These are phyloP conservation scores for Lasioglossum figueresi DNA, from an alignment of 2,888 invertebrate genomes.

Conservation along the genomic window DNA sequence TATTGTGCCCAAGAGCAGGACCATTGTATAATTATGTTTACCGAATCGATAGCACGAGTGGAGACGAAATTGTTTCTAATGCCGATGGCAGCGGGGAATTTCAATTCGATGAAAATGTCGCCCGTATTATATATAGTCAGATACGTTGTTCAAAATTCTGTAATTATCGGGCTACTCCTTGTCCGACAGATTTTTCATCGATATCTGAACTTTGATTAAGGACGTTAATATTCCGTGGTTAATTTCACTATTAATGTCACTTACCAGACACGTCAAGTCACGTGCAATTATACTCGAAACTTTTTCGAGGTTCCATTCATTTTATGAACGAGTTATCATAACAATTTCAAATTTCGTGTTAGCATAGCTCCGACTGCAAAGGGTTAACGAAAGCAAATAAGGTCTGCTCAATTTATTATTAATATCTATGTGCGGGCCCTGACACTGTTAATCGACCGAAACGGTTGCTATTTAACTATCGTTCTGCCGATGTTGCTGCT, in stretches of 20 bases:
- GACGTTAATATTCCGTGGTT: too few species aligned
- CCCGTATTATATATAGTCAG: not conserved
- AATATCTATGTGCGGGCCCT: not conserved
- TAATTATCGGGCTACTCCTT: not conserved
- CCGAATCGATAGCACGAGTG: not conserved
- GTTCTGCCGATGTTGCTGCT: slow-evolving; percentile 41
- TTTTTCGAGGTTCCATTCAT: too few species aligned
- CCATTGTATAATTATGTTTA: slow-evolving; percentile 7
- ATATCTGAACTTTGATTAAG: too few species aligned
- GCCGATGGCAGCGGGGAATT: not conserved
- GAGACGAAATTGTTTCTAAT: not conserved
- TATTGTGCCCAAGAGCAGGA: not conserved
- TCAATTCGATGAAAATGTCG: not conserved
- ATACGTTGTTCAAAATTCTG: not conserved
- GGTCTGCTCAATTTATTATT: not conserved
- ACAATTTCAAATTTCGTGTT: too few species aligned
- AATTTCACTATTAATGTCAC: too few species aligned
- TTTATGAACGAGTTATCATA: too few species aligned
- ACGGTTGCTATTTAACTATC: slow-evolving; percentile 34
- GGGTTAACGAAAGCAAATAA: too few species aligned
- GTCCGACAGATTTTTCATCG: not conserved
- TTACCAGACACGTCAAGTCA: too few species aligned
- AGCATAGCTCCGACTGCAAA: too few species aligned
- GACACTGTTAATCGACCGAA: slow-evolving; percentile 40
- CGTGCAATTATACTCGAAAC: too few species aligned